Percentiles rank a stretch among this genome's conserved stretches.
Conservation (phyloP, 2,113 vertebrate genomes). For the Copsychus sechellarum region DNA sequence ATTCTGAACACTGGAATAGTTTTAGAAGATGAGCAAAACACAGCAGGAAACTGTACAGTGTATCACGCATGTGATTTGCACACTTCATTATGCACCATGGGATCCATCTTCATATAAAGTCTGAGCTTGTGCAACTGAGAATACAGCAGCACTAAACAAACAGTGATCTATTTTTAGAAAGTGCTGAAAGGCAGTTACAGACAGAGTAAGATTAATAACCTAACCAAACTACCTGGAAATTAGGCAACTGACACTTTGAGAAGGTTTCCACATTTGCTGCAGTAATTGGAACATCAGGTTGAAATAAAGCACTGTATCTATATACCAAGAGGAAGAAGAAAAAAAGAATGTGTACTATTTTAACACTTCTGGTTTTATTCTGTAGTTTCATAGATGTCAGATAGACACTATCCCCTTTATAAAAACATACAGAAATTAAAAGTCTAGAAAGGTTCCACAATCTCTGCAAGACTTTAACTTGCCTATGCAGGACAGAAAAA, state of each 20-base stretch:
- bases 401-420: background rate
- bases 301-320: background rate
- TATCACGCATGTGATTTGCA: background rate
- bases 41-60: background rate
- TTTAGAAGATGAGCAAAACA: background rate
- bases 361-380: background rate
- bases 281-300: background rate
- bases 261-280: background rate
- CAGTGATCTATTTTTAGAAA: conserved; percentile 3
- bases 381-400: background rate
- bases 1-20: background rate
- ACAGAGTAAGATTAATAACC: background rate
- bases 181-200: background rate
- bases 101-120: background rate
- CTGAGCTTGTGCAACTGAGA: background rate
- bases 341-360: background rate
- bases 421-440: background rate
- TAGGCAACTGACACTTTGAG: background rate
- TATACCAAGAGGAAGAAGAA: background rate
- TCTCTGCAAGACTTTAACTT: background rate
- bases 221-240: conserved; percentile 15
- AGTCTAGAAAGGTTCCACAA: background rate
- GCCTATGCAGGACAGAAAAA: background rate
- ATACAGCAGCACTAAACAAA: background rate
- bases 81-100: background rate